phyloP scores from a whole-genome alignment of 1,140 invertebrate species.

The Caerostris extrusa region DNA sequence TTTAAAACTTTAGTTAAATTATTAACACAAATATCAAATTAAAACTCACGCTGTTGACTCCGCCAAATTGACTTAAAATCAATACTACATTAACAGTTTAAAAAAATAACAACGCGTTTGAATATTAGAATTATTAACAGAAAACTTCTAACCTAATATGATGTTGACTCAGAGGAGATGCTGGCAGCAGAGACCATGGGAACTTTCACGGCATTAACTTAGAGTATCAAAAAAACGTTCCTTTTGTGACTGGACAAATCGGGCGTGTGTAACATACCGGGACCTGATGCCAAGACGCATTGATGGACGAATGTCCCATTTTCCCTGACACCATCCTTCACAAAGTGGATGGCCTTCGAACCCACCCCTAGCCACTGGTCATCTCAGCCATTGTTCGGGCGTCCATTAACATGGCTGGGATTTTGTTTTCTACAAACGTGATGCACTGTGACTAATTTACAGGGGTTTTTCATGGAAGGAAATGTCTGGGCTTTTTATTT shows the following conservation, averaged over 20 bases:
- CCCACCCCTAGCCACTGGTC: constrained; percentile 56
- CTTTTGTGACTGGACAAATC: constrained; percentile 57
- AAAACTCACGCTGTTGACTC: no score
- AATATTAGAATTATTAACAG: no score
- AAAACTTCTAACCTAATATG: no score
- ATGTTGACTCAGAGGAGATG: no score
- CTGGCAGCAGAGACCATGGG: not conserved
- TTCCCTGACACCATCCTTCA: constrained; percentile 53
- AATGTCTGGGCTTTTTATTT: constrained; percentile 41
- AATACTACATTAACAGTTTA: no score
- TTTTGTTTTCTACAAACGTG: constrained; percentile 42
- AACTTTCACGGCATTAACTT: not conserved
- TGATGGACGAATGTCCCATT: constrained; percentile 54
- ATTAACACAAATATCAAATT: no score
- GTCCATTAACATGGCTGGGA: constrained; percentile 37
- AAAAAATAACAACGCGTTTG: no score
- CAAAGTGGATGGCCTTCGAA: constrained; percentile 68
- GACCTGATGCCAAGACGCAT: constrained; percentile 11
- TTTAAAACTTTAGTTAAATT: no score
- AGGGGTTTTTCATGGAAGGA: constrained; percentile 10
- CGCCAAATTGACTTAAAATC: no score
- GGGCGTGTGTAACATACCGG: constrained; percentile 9
- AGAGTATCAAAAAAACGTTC: not conserved
- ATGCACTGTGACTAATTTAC: constrained; percentile 54
- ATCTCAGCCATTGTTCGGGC: constrained; percentile 30